Conservation (phyloP, 2,797 vertebrate genomes). For the Momotus momota region DNA sequence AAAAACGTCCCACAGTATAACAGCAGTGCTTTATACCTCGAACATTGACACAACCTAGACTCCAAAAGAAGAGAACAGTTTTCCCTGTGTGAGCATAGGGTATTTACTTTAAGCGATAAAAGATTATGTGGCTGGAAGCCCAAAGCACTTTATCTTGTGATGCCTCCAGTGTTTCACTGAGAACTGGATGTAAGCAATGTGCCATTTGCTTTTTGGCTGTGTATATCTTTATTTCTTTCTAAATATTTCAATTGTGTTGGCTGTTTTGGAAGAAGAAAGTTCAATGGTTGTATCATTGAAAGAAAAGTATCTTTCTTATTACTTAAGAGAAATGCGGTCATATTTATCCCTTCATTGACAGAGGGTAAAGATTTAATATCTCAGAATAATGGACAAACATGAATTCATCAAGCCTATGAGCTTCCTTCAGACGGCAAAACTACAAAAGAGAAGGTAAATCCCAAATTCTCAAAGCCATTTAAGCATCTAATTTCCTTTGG, state of each 20-base stretch:
- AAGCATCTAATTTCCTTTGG: not conserved
- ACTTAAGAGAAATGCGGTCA: constrained; percentile 10
- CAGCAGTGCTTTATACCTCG: not conserved
- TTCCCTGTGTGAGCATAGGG: constrained; percentile 21
- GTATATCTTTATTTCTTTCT: constrained; percentile 23
- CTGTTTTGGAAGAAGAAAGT: constrained; percentile 21
- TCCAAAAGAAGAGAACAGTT: constrained; percentile 17
- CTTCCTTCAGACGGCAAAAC: not conserved
- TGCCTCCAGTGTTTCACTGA: constrained; percentile 47
- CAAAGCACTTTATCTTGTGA: constrained; percentile 63
- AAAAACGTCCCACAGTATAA: not conserved
- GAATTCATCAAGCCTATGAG: not conserved
- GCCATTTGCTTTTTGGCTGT: constrained; percentile 60
- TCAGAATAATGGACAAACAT: not conserved
- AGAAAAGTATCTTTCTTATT: constrained; percentile 38
- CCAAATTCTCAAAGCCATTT: not conserved
- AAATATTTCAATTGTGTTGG: not conserved
- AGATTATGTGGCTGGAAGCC: constrained; percentile 62
- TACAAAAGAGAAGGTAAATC: not conserved
- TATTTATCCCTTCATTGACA: not conserved
- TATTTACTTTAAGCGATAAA: constrained; percentile 62
- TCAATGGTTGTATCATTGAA: constrained; percentile 31
- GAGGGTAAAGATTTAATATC: constrained; percentile 7
- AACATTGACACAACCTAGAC: not conserved
- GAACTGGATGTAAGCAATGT: constrained; percentile 47